These are phyloP conservation scores for Nylanderia fulva DNA, from an alignment of 1,140 invertebrate genomes.

Conservation along the genomic window DNA sequence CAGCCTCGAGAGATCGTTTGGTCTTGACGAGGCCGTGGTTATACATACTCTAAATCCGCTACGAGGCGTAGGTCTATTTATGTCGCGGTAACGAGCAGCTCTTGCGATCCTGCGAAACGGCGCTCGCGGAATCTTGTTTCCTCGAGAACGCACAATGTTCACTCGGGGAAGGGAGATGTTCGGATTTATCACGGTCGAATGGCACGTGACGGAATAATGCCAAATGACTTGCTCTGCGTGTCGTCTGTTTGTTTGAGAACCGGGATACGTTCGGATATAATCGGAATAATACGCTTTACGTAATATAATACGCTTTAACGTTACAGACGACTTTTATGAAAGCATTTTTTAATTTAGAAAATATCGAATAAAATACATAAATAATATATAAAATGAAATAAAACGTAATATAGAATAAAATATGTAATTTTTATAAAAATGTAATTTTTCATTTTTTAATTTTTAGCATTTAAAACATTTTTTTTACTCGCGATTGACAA, in stretches of 20 bases:
- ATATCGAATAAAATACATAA: not conserved
- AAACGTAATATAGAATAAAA: not conserved
- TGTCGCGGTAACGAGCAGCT: constrained; percentile 73
- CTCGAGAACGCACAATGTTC: constrained; percentile 43
- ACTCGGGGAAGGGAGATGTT: not conserved
- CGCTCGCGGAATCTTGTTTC: constrained; percentile 63
- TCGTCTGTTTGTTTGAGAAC: constrained; percentile 9
- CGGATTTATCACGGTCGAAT: constrained; percentile 18
- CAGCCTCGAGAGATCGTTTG: constrained; percentile 70
- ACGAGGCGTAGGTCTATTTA: constrained; percentile 69
- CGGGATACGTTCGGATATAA: not conserved
- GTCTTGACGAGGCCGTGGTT: constrained; percentile 51
- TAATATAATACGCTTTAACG: not conserved
- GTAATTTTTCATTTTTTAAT: not conserved
- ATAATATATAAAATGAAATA: too few relatives aligned
- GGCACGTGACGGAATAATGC: constrained; percentile 12
- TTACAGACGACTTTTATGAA: not conserved
- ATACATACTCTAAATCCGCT: constrained; percentile 70
- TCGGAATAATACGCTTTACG: constrained; percentile 22
- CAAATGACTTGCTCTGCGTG: constrained; percentile 1
- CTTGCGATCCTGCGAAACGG: constrained; percentile 70
- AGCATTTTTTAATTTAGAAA: not conserved
- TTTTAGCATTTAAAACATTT: not conserved
- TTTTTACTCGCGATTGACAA: not conserved
- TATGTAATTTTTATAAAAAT: not conserved